A percentile compares a stretch with the other conserved stretches of the same genome.
Evolutionary conservation across 2,113 vertebrate genomes (phyloP).

Genomic region (Corythornis cristatus): DNA sequence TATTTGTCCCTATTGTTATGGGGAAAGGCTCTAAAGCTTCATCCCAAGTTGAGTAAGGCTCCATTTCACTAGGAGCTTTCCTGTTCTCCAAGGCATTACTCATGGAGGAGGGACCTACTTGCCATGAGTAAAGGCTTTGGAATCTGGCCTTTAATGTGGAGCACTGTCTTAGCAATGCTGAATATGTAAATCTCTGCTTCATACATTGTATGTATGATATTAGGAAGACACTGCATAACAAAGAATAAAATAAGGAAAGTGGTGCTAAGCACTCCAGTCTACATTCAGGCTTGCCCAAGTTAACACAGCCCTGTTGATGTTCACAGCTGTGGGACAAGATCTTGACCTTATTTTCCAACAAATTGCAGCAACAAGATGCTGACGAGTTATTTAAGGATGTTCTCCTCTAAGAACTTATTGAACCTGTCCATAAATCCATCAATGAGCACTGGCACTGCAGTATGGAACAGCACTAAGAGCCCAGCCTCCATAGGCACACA

Average conservation of each 20-base stretch:
- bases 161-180: neutral
- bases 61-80: slow-evolving; percentile 1
- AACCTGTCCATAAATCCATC: neutral
- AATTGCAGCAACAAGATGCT: neutral
- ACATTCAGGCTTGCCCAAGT: neutral
- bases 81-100: neutral
- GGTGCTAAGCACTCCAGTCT: neutral
- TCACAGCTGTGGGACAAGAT: neutral
- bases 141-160: neutral
- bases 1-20: neutral
- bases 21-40: neutral
- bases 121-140: slow-evolving; percentile 25
- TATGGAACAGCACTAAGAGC: neutral
- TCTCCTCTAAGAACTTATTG: neutral
- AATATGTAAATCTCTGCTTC: slow-evolving; percentile 11
- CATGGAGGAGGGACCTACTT: neutral
- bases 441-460: neutral
- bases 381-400: neutral
- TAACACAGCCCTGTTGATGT: neutral
- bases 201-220: neutral
- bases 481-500: accelerated
- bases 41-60: neutral
- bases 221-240: slow-evolving; percentile 2
- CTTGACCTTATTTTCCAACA: neutral
- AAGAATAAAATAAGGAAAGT: neutral